phyloP scores from a whole-genome alignment of 2,113 vertebrate species.

The Ahaetulla prasina region DNA sequence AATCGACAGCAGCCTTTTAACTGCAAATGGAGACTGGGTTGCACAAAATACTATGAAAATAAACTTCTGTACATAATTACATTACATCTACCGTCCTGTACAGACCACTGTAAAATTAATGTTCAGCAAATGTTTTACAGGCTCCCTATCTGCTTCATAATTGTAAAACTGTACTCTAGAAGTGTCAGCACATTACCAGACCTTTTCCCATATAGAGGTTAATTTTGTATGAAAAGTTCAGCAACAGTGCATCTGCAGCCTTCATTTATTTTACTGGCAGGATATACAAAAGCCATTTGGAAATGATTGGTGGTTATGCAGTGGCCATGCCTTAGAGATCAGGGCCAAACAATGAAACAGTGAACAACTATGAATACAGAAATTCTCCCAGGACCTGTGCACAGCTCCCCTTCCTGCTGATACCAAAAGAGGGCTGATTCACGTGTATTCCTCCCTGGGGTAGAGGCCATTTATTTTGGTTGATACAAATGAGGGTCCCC shows the following conservation, averaged over 20 bases:
- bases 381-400: background rate
- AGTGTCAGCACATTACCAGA: slow-evolving; percentile 38
- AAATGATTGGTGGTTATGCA: background rate
- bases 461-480: background rate
- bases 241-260: slow-evolving; percentile 4
- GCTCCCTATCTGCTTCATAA: slow-evolving; percentile 49
- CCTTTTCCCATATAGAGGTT: slow-evolving; percentile 50
- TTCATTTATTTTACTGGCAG: background rate
- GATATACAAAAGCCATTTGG: background rate
- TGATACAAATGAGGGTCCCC: background rate
- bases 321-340: background rate
- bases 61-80: slow-evolving; percentile 45
- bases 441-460: background rate
- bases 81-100: slow-evolving; percentile 38
- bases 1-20: slow-evolving; percentile 47
- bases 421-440: background rate
- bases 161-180: slow-evolving; percentile 47
- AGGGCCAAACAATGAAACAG: background rate
- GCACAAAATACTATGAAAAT: slow-evolving; percentile 44
- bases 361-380: background rate
- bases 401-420: background rate
- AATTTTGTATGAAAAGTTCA: slow-evolving; percentile 32
- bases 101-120: slow-evolving; percentile 42
- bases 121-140: slow-evolving; percentile 49
- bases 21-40: slow-evolving; percentile 46